A percentile compares a stretch with the other conserved stretches of the same genome.
Evolutionary conservation across 2,797 vertebrate species (phyloP).

Genomic region (Bovichtus diacanthus): DNA sequence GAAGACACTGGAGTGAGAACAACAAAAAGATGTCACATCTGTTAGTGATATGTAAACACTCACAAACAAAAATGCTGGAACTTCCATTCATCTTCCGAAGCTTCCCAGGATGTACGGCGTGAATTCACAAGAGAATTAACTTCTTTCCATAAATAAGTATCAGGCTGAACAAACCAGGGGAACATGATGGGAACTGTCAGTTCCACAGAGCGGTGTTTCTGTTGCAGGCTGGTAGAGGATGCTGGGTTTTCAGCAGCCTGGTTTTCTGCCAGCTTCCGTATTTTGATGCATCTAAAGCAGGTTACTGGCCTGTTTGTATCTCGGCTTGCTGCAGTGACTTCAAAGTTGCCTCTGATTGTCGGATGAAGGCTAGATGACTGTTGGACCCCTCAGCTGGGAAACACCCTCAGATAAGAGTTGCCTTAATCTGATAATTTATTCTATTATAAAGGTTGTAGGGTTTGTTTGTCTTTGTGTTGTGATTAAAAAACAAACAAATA

Average conservation of each 20-base stretch:
- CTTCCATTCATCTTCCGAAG: neutral
- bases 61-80: neutral
- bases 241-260: conserved; percentile 10
- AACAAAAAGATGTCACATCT: neutral
- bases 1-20: neutral
- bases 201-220: conserved; percentile 19
- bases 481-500: neutral
- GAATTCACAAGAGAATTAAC: neutral
- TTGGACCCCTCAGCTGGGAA: conserved; percentile 27
- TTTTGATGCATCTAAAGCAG: conserved; percentile 24
- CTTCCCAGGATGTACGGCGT: neutral
- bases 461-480: no score
- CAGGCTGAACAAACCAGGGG: neutral
- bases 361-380: conserved; percentile 12
- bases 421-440: neutral
- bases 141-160: neutral
- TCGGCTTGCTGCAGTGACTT: conserved; percentile 15
- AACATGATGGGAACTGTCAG: neutral
- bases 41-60: neutral
- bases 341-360: neutral
- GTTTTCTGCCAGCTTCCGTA: conserved; percentile 36
- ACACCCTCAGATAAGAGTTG: neutral
- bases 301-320: conserved; percentile 25
- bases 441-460: neutral
- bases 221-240: conserved; percentile 13